Conservation (phyloP, 2,113 vertebrate species). For the Epinephelus fuscoguttatus region DNA sequence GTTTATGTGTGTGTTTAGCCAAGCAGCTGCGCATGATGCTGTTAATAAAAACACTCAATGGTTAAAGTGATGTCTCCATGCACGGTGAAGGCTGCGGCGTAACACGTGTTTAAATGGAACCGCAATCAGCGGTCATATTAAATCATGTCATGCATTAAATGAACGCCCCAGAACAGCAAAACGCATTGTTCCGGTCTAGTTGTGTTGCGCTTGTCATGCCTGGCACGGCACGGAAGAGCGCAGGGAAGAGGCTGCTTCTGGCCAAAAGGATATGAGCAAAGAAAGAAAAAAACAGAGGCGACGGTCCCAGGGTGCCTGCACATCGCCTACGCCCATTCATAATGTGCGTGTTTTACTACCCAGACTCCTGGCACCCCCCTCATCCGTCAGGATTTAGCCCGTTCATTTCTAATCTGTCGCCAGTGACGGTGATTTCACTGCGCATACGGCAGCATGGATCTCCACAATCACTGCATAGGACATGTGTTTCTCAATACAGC, state of each 20-base stretch:
- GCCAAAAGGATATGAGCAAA: constrained; percentile 45
- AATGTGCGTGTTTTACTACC: constrained; percentile 68
- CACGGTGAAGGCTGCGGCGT: background rate
- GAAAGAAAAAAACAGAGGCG: background rate
- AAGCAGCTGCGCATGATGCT: constrained; percentile 7
- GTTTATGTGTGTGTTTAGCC: background rate
- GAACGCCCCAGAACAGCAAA: constrained; percentile 72
- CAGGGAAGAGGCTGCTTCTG: constrained; percentile 36
- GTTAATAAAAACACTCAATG: background rate
- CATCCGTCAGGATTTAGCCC: constrained; percentile 57
- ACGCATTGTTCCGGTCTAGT: constrained; percentile 82
- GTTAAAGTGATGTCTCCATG: constrained; percentile 6
- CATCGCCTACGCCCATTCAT: constrained; percentile 80
- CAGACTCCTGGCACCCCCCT: constrained; percentile 41
- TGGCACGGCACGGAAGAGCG: constrained; percentile 52
- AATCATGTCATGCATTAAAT: constrained; percentile 73
- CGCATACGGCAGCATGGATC: constrained; percentile 53
- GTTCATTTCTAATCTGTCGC: constrained; percentile 37
- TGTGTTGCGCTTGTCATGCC: constrained; percentile 66
- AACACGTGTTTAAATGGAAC: constrained; percentile 27
- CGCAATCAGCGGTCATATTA: constrained; percentile 50
- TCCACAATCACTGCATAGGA: constrained; percentile 34
- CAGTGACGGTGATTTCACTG: constrained; percentile 57
- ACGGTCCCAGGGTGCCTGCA: constrained; percentile 37
- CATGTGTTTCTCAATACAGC: constrained; percentile 50